Evolutionary conservation across 2,113 vertebrate species (phyloP), one percentile per base, ranked within the genome.

Genomic region (Pavo muticus): DNA sequence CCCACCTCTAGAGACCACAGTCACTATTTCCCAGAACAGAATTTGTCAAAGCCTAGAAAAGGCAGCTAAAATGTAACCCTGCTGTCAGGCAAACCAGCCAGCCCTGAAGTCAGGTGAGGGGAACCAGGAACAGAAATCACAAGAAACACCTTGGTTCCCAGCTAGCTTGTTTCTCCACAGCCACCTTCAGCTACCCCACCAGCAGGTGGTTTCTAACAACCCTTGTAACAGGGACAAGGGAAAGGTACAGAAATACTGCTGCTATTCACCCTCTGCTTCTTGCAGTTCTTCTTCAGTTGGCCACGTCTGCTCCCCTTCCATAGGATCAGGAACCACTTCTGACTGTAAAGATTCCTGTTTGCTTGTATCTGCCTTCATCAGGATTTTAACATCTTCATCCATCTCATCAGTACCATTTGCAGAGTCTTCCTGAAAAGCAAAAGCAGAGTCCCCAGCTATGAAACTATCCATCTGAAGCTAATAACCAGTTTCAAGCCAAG

Each of bases 271-370:
- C 75, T 99, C 98, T 79, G 99, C 99, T 91, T 99, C 99, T 64
- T 95, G 97, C 89, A 99, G 98, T 60, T 99, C 99, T 9, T 98
- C 97, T 40, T 99, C 99, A 13, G 99, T 99, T 44, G 99, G 99
- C 99, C 99, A 99, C 0, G 99, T 99, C 92, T 99, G 99, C 75
- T 99, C 99, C 44, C 99, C 99, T 13, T 99, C 99, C 99, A 99
- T 99, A 30, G 99, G 98, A 94, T 99, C 99, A 61, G 98, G 98
- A 83, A 99, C 97, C 18, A 98, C 99, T 92, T 99, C 99, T 2
- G 98, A 91, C 95, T 98, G 98, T 95, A 99, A 97, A 79, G 98
- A 98, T 92, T 99, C 98, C 94, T 98, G 99, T 90, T 88, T 92
- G 69, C 94, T 96, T 10, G 98, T 97, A 71, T 99, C 98, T 14